These are phyloP conservation scores for Lithophane ornitopus DNA, from an alignment of 2,888 invertebrate genomes.

Conservation along the genomic window DNA sequence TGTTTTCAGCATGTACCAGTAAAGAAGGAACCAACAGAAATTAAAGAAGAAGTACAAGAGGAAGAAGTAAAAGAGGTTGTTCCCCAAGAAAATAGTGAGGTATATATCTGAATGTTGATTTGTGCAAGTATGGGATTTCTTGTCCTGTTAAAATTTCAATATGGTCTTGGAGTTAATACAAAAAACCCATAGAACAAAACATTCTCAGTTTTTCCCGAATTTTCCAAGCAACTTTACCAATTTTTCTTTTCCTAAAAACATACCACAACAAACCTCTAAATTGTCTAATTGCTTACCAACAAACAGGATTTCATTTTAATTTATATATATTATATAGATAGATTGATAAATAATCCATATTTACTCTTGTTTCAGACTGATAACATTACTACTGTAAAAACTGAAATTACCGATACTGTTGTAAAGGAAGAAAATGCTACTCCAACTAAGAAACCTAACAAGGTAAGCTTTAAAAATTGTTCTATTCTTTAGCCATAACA, in stretches of 20 bases:
- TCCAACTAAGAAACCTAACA: slow-evolving; percentile 59
- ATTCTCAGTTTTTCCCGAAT: neutral
- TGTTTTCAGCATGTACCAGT: slow-evolving; percentile 20
- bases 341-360: neutral
- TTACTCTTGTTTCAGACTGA: slow-evolving; percentile 48
- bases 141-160: neutral
- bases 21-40: slow-evolving; percentile 32
- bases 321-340: neutral
- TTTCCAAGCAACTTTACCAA: neutral
- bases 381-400: slow-evolving; percentile 29
- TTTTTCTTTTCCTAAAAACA: neutral
- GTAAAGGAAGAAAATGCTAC: slow-evolving; percentile 36
- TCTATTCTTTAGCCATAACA: neutral
- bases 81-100: slow-evolving; percentile 20
- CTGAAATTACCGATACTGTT: slow-evolving; percentile 26
- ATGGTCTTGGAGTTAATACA: neutral
- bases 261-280: too few relatives aligned
- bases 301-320: neutral
- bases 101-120: slow-evolving; percentile 35
- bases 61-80: slow-evolving; percentile 17
- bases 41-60: slow-evolving; percentile 8
- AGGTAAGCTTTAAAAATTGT: slow-evolving; percentile 41
- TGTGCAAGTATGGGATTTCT: neutral
- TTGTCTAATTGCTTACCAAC: neutral
- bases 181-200: neutral